Conservation (phyloP, 2,888 invertebrate species). For the Sminthurinus aureus region DNA sequence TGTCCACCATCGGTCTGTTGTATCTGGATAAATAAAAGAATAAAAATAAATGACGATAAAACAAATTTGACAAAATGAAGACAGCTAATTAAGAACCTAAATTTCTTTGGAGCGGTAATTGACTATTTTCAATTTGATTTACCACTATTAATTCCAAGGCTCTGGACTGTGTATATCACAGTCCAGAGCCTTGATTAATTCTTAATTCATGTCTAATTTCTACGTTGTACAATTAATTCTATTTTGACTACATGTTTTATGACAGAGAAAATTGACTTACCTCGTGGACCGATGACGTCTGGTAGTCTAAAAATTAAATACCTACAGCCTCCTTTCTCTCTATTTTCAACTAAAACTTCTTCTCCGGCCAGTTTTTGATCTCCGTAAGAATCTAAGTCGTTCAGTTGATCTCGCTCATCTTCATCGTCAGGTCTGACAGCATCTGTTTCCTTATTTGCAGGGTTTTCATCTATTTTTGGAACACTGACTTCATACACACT, state of each 20-base stretch:
- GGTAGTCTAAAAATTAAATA: conserved; percentile 64
- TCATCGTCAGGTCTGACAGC: conserved; percentile 62
- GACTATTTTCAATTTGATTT: no score
- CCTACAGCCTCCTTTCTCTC: conserved; percentile 23
- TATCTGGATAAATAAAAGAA: conserved; percentile 62
- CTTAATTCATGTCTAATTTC: no score
- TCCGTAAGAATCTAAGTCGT: conserved; percentile 63
- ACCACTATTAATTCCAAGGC: no score
- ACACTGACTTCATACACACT: conserved; percentile 66
- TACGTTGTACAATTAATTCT: no score
- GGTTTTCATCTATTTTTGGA: conserved; percentile 24
- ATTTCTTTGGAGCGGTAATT: no score
- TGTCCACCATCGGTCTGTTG: conserved; percentile 65
- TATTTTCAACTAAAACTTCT: conserved; percentile 60
- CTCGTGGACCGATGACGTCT: conserved; percentile 64
- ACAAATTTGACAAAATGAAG: no score
- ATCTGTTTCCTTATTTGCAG: conserved; percentile 62
- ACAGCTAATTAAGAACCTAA: no score
- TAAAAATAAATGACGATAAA: no score
- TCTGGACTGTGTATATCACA: no score
- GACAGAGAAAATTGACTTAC: no score
- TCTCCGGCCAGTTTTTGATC: conserved; percentile 64
- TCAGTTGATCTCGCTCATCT: conserved; percentile 60
- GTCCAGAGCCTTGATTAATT: no score
- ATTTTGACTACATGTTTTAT: no score